A percentile compares a stretch with the other conserved stretches of the same genome.
These are phyloP conservation scores for Tribolium madens DNA, from an alignment of 1,140 invertebrate species.

Conservation along the genomic window DNA sequence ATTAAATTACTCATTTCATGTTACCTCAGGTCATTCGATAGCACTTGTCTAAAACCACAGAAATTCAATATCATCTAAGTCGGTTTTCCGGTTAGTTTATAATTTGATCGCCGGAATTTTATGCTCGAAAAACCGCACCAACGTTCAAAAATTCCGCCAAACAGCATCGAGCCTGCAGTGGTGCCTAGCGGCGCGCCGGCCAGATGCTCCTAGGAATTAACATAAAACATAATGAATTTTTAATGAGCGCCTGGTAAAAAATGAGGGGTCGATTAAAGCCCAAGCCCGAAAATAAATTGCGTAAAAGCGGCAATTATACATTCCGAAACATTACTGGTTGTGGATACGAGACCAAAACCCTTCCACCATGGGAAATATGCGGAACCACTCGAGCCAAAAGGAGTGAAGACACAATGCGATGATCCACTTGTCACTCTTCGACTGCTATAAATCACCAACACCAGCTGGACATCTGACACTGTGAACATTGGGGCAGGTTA, in stretches of 20 bases:
- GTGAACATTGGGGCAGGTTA: constrained; percentile 48
- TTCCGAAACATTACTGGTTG: not conserved
- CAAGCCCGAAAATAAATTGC: not conserved
- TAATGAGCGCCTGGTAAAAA: constrained; percentile 22
- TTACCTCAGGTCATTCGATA: constrained; percentile 57
- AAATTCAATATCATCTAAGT: constrained; percentile 14
- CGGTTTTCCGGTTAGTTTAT: constrained; percentile 12
- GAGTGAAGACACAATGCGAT: constrained; percentile 30
- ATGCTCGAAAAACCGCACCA: not conserved
- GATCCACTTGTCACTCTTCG: constrained; percentile 46
- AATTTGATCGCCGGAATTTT: constrained; percentile 24
- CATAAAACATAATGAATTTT: constrained; percentile 46
- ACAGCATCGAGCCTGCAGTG: not conserved
- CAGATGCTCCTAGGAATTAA: constrained; percentile 25
- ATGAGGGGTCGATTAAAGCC: constrained; percentile 7
- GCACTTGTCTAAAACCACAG: constrained; percentile 45
- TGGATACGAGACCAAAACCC: not conserved
- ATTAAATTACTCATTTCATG: constrained; percentile 62
- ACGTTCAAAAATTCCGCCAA: not conserved
- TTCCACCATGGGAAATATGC: not conserved
- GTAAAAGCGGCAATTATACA: no score
- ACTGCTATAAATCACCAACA: constrained; percentile 41
- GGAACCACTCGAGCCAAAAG: not conserved
- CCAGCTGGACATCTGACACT: constrained; percentile 48
- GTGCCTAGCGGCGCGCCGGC: not conserved